Evolutionary conservation across 2,113 vertebrate species (phyloP).

Genomic region (Numenius arquata): DNA sequence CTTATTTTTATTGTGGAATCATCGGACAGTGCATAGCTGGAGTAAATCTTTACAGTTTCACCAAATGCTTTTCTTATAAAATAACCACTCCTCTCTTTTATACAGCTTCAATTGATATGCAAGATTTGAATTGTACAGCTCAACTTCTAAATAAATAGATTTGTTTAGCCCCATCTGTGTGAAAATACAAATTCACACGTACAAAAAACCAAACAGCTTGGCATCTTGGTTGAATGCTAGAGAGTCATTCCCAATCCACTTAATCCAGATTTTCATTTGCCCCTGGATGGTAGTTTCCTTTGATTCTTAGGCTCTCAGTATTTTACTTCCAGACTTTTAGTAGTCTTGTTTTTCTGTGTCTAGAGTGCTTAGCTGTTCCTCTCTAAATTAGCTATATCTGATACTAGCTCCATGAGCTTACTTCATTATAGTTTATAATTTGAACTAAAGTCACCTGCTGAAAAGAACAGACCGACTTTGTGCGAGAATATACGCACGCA

Average conservation of each 20-base stretch:
- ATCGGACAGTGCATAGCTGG: neutral
- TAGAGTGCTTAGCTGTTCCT: neutral
- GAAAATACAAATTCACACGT: neutral
- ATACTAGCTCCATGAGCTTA: neutral
- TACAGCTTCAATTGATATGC: neutral
- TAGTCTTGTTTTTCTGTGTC: neutral
- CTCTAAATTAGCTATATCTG: neutral
- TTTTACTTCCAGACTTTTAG: neutral
- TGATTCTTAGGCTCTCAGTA: neutral
- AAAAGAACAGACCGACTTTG: conserved; percentile 16
- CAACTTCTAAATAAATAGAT: neutral
- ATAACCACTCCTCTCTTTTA: neutral
- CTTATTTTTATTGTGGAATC: neutral
- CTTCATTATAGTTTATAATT: conserved; percentile 28
- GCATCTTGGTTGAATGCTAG: neutral
- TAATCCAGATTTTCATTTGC: conserved; percentile 17
- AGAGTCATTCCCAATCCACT: neutral
- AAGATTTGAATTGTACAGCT: neutral
- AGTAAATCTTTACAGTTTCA: neutral
- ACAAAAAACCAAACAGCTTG: neutral
- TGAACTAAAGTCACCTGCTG: conserved; percentile 41
- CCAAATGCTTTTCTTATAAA: neutral
- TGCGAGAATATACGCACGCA: accelerated
- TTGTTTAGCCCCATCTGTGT: neutral
- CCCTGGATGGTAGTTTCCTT: neutral